Conservation (phyloP, 2,888 invertebrate species). For the Arge pagana region DNA sequence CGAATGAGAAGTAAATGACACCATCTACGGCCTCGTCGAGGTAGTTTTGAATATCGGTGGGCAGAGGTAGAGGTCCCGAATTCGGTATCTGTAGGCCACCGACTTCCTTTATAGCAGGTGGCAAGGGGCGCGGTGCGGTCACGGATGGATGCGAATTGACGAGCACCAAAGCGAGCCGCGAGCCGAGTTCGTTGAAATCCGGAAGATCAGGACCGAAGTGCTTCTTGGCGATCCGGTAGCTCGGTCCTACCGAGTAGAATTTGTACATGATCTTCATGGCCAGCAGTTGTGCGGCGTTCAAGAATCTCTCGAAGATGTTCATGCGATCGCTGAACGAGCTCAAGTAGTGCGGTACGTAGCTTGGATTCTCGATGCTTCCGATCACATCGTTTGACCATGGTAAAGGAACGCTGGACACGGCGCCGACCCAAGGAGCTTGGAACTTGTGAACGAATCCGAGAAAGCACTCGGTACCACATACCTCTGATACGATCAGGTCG, state of each 20-base stretch:
- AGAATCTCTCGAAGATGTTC: conserved; percentile 26
- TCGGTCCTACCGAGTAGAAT: conserved; percentile 7
- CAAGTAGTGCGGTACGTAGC: conserved; percentile 26
- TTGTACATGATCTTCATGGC: conserved; percentile 12
- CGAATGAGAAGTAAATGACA: conserved; percentile 35
- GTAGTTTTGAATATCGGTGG: conserved; percentile 28
- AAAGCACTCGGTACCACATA: conserved; percentile 40
- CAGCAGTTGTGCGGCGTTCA: conserved; percentile 31
- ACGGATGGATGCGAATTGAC: conserved; percentile 28
- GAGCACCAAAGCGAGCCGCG: conserved; percentile 36
- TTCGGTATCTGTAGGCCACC: neutral
- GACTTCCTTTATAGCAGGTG: conserved; percentile 38
- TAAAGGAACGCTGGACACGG: conserved; percentile 22
- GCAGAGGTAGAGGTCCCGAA: conserved; percentile 6
- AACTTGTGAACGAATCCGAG: conserved; percentile 36
- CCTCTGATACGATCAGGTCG: conserved; percentile 41
- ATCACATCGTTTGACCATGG: conserved; percentile 25
- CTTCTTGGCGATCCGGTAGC: conserved; percentile 22
- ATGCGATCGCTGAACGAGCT: conserved; percentile 24
- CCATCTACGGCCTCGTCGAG: conserved; percentile 27
- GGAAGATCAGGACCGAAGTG: conserved; percentile 28
- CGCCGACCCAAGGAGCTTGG: conserved; percentile 26
- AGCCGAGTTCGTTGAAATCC: conserved; percentile 24
- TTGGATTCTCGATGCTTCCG: conserved; percentile 28
- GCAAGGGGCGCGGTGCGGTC: conserved; percentile 31